These are phyloP conservation scores for Acanthosoma haemorrhoidale DNA, from an alignment of 2,888 invertebrate genomes.

Conservation along the genomic window DNA sequence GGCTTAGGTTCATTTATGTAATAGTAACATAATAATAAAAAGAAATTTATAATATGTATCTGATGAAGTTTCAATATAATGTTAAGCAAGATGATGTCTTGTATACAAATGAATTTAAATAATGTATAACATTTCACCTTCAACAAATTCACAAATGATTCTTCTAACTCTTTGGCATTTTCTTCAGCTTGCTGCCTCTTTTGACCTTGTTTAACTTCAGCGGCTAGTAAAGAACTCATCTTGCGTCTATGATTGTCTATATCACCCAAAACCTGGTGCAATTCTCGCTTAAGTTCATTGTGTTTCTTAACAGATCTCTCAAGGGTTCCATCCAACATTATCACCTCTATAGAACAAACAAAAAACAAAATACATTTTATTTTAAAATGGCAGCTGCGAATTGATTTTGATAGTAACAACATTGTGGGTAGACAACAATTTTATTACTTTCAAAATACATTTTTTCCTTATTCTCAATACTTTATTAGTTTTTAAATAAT, in stretches of 20 bases:
- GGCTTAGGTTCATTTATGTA: no score
- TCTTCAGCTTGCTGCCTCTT: slow-evolving; percentile 15
- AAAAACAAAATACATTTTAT: no score
- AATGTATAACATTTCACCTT: neutral
- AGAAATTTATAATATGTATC: no score
- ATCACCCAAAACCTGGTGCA: neutral
- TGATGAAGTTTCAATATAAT: neutral
- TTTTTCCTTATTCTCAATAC: no score
- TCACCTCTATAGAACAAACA: neutral
- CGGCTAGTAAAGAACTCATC: slow-evolving; percentile 11
- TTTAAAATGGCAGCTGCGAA: no score
- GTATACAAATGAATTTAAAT: neutral
- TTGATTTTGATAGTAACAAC: no score
- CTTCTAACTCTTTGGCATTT: slow-evolving; percentile 1
- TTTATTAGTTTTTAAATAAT: no score
- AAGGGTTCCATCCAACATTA: slow-evolving; percentile 11
- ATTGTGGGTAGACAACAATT: no score
- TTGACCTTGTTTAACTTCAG: slow-evolving; percentile 19
- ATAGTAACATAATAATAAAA: no score
- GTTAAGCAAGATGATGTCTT: neutral
- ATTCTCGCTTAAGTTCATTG: neutral
- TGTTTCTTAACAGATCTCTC: neutral
- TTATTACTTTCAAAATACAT: no score
- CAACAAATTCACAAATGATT: neutral
- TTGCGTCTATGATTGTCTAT: slow-evolving; percentile 21